Conservation (phyloP, 2,113 vertebrate species). For the Toxotes chatareus region DNA sequence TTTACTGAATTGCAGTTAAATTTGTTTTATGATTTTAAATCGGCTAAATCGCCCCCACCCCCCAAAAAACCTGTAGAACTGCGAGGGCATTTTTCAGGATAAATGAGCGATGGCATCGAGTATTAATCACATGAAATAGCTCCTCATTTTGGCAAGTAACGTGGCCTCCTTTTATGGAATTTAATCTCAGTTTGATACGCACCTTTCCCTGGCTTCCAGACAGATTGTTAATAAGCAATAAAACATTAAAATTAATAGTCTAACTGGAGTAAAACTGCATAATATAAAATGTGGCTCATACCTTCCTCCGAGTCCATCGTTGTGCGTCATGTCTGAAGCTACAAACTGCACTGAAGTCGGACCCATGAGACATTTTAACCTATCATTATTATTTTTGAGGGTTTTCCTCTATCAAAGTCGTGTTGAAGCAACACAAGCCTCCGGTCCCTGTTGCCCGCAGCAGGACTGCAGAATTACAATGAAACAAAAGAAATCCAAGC, state of each 20-base stretch:
- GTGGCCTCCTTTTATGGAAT: neutral
- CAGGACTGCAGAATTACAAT: constrained; percentile 80
- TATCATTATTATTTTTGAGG: constrained; percentile 31
- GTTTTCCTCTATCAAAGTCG: constrained; percentile 20
- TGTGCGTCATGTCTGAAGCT: constrained; percentile 50
- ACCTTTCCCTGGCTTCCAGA: neutral
- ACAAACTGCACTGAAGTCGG: constrained; percentile 39
- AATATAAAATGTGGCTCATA: constrained; percentile 49
- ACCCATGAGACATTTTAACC: constrained; percentile 36
- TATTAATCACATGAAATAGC: neutral
- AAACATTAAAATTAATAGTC: neutral
- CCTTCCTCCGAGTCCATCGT: constrained; percentile 59
- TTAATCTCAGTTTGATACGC: neutral
- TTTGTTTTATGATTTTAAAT: neutral
- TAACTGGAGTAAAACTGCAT: neutral
- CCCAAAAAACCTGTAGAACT: neutral
- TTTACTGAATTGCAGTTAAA: neutral
- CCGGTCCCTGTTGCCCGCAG: constrained; percentile 52
- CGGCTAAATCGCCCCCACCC: neutral
- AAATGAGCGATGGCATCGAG: neutral
- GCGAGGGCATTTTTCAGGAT: neutral
- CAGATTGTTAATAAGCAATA: neutral
- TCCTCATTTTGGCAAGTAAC: neutral
- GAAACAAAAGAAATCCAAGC: constrained; percentile 88
- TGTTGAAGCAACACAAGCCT: constrained; percentile 46